These are phyloP conservation scores for Talpa occidentalis DNA, from an alignment of 2,113 vertebrate genomes.

Conservation along the genomic window DNA sequence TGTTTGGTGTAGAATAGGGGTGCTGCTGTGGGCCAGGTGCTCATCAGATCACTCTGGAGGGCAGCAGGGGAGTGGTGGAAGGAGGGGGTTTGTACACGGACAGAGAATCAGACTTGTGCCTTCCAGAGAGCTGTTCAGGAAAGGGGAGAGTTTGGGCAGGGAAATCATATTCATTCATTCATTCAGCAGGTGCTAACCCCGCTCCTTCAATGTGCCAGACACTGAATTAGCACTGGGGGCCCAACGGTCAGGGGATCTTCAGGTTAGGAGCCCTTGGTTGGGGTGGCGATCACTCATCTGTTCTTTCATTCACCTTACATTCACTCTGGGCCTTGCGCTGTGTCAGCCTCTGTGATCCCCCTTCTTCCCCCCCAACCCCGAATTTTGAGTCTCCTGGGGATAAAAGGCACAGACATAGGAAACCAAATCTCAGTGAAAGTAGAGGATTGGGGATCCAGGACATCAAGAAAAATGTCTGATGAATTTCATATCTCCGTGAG, in stretches of 20 bases:
- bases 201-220: neutral
- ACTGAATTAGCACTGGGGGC: neutral
- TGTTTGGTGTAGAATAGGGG: neutral
- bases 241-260: neutral
- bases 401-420: neutral
- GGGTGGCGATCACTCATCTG: neutral
- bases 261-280: neutral
- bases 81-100: neutral
- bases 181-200: accelerated
- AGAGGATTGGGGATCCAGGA: neutral
- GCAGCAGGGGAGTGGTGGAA: neutral
- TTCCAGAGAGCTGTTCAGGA: neutral
- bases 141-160: neutral
- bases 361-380: no score
- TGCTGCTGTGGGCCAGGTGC: no score
- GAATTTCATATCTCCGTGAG: neutral
- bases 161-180: neutral
- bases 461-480: neutral
- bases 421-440: neutral
- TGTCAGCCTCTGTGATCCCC: neutral
- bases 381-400: neutral
- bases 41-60: neutral
- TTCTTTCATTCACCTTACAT: neutral
- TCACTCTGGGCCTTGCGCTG: neutral
- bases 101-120: neutral